These are phyloP conservation scores for Mnemiopsis leidyi DNA, from an alignment of 37 sponge, comb jelly and placozoan species.

Conservation along the genomic window DNA sequence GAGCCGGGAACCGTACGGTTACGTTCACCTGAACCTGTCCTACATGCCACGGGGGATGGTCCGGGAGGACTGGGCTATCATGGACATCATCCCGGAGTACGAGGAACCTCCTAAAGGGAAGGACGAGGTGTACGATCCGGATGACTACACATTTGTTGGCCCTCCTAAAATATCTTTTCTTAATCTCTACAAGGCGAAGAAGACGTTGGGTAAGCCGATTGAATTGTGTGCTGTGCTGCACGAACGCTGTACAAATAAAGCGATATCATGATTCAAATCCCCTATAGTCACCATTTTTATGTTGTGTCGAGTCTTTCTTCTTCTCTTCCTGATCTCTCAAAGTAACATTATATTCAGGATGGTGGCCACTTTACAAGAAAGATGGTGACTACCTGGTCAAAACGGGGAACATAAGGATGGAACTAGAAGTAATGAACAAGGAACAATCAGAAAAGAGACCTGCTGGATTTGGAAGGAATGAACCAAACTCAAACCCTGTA, in stretches of 20 bases:
- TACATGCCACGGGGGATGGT: conserved; percentile 22
- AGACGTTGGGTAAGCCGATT: neutral
- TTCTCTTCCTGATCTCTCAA: neutral
- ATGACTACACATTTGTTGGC: neutral
- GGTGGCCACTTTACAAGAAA: conserved; percentile 20
- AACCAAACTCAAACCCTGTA: conserved; percentile 2
- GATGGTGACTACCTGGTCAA: conserved; percentile 32
- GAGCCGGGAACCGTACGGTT: neutral
- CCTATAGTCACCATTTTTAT: neutral
- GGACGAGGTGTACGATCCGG: neutral
- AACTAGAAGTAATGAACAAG: neutral
- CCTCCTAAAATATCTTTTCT: neutral
- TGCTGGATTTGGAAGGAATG: conserved; percentile 15
- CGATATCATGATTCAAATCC: no score
- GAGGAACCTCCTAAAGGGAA: neutral
- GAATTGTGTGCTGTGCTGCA: no score
- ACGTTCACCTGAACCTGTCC: conserved; percentile 37
- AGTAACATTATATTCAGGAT: neutral
- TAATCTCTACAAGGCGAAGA: conserved; percentile 31
- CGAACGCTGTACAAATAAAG: no score
- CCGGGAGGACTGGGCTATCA: conserved; percentile 16
- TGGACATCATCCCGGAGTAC: conserved; percentile 30
- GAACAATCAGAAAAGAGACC: conserved; percentile 28
- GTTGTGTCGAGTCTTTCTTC: neutral
- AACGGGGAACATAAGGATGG: neutral